Evolutionary conservation across 2,113 vertebrate species (phyloP).

Genomic region (Callipepla squamata): DNA sequence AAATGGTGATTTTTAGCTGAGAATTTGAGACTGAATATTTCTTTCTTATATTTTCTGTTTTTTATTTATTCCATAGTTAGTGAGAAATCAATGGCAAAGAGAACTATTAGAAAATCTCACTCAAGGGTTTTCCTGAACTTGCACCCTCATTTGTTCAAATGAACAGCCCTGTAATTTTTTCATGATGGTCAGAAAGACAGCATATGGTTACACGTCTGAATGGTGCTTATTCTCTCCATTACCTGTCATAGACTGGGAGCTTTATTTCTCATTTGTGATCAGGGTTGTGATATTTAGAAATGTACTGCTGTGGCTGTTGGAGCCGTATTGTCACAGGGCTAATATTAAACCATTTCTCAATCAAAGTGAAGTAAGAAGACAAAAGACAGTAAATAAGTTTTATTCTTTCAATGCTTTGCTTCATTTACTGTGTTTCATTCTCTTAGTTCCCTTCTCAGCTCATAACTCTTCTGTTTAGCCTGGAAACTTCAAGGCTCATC

Average conservation of each 20-base stretch:
- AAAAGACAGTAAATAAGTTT: not conserved
- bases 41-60: not conserved
- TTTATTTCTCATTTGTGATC: not conserved
- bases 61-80: not conserved
- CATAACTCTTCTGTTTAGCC: not conserved
- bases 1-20: too few relatives aligned
- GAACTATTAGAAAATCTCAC: not conserved
- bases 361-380: not conserved
- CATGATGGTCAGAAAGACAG: not conserved
- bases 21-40: not conserved
- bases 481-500: slow-evolving; percentile 10
- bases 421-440: not conserved
- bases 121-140: not conserved
- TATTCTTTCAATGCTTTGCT: not conserved
- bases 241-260: not conserved
- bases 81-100: not conserved
- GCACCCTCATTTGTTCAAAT: not conserved
- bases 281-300: not conserved
- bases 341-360: not conserved
- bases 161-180: not conserved
- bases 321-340: not conserved
- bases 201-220: not conserved
- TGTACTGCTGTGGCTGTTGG: not conserved
- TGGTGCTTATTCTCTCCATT: not conserved
- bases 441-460: not conserved